Percentiles rank a stretch among this genome's conserved stretches.
phyloP scores from a whole-genome alignment of 2,888 invertebrate species.

The Caenorhabditis angaria region DNA sequence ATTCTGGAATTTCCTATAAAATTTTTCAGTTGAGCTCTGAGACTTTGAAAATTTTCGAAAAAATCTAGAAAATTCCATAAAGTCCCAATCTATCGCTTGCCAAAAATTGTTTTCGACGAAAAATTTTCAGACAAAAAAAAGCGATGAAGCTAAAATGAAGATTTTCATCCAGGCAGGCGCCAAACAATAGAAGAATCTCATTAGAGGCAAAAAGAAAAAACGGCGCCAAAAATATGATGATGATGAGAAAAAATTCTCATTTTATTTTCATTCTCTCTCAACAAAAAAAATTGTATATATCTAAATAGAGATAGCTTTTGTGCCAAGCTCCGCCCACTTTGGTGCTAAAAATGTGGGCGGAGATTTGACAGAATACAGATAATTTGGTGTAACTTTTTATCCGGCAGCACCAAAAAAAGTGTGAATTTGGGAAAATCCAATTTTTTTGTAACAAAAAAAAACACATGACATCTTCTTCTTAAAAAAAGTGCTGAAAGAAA shows the following conservation, averaged over 20 bases:
- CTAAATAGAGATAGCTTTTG: too few relatives aligned
- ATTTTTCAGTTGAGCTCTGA: too few relatives aligned
- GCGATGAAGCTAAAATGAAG: too few relatives aligned
- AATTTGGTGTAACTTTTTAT: too few relatives aligned
- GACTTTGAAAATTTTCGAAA: too few relatives aligned
- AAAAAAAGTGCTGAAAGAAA: constrained; percentile 1
- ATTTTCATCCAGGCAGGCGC: background rate
- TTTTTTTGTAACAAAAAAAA: constrained; percentile 1
- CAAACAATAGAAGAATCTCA: constrained; percentile 4
- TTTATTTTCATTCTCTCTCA: too few relatives aligned
- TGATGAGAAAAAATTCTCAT: background rate
- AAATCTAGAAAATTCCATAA: too few relatives aligned
- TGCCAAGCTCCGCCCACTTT: background rate
- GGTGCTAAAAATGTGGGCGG: constrained; percentile 2
- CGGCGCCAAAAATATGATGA: background rate
- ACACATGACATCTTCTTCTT: background rate
- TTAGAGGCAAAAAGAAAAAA: background rate
- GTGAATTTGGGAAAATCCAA: too few relatives aligned
- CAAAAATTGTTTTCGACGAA: background rate
- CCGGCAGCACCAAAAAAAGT: too few relatives aligned
- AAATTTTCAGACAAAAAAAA: background rate
- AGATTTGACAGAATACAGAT: background rate
- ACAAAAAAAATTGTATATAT: too few relatives aligned
- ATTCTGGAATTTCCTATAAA: too few relatives aligned
- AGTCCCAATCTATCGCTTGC: too few relatives aligned